Evolutionary conservation across 2,797 vertebrate genomes (phyloP).

Genomic region (Chelonia mydas): DNA sequence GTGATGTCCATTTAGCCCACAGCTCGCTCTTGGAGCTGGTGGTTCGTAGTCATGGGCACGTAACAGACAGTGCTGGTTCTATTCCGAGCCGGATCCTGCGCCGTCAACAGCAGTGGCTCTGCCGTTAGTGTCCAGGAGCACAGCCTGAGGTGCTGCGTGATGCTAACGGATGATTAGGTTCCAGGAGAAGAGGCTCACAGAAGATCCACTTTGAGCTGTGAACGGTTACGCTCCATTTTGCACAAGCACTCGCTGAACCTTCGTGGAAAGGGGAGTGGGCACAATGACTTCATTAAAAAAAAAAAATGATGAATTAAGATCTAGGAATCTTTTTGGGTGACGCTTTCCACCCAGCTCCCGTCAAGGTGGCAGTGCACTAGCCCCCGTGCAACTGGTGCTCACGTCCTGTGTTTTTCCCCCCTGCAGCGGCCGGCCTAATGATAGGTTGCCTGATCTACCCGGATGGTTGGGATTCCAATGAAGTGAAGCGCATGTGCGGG

Average conservation of each 20-base stretch:
- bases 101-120: neutral
- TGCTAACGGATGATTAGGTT: neutral
- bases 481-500: slow-evolving; percentile 94
- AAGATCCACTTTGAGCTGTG: neutral
- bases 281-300: neutral
- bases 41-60: neutral
- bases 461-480: slow-evolving; percentile 94
- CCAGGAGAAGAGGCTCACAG: neutral
- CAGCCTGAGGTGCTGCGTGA: neutral
- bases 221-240: neutral
- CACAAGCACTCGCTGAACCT: neutral
- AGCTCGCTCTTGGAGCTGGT: neutral
- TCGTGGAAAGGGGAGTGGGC: neutral
- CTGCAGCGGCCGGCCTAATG: slow-evolving; percentile 88
- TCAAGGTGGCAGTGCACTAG: neutral
- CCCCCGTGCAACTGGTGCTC: accelerated
- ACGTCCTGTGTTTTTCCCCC: accelerated
- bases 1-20: neutral
- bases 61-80: neutral
- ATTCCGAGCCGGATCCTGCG: neutral
- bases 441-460: slow-evolving; percentile 98
- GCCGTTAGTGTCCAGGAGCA: neutral
- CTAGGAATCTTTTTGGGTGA: too few relatives aligned
- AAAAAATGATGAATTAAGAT: neutral
- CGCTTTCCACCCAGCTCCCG: neutral